Evolutionary conservation across 2,888 invertebrate species (phyloP), one percentile per base, ranked within the genome.

Genomic region (Cyaniris semiargus): DNA sequence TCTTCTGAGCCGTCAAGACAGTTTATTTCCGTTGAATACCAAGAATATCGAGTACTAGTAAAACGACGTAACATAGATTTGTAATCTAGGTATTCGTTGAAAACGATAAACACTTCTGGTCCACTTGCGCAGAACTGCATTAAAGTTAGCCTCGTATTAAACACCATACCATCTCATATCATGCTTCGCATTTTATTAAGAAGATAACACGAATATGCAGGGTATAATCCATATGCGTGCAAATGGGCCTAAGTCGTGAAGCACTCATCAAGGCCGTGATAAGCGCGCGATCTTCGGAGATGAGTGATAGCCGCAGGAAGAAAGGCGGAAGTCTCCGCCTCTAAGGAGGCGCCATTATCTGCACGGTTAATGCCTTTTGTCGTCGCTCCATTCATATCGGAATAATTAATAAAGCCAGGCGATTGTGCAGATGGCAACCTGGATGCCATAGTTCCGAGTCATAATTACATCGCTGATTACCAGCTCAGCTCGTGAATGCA

Each of bases 371-470:
- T 87, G 88, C 86, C 89, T 88, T 88, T 90, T 90, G 89, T 88
- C 85, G 83, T 79, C 78, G 81, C 83, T 85, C 86, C 83, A 89
- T 90, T 90, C 89, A 88, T 86, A 86, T 84, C 79, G 84, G 87
- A 88, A 88, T 90, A 90, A 90, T 90, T 90, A 90, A 90, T 90
- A 89, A 87, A 81, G 78, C 80, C 81, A 80, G 82, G 83, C 84
- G 85, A 86, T 86, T 85, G 86, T 87, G 86, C 83, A 83, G 79
- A 81, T 85, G 84, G 84, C 86, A 86, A 79, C 79, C 78, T 72
- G 72, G 72, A 77, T 71, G 72, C 72, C 77, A 72, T 72, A 77
- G 77, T 58, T 71, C 60, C 71, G 58, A 71, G 53, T 23, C 58
- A 56, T 27, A 60, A 76, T 60, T 76, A 23, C 66, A 76, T 76